Evolutionary conservation across 2,113 vertebrate genomes (phyloP), one percentile per base, ranked within the genome.

Genomic region (Percina caprodes): DNA sequence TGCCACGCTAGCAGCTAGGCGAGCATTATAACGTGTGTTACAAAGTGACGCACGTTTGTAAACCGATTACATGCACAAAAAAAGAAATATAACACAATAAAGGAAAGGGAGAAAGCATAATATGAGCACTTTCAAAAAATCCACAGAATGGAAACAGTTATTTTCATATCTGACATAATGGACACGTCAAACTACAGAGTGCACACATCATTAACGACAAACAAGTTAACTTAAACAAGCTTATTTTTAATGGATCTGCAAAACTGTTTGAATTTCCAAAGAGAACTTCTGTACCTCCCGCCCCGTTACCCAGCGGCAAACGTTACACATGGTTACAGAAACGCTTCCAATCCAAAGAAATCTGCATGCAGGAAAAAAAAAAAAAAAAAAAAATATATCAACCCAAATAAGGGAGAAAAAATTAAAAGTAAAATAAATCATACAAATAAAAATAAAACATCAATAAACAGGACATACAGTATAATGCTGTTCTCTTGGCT

Each of bases 241-340:
- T 95, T 93, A 92, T 93, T 94, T 95, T 96, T 96, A 95, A 96
- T 95, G 94, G 94, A 95, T 95, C 93, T 95, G 95, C 94, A 95
- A 96, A 96, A 95, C 86, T 91, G 93, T 94, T 93, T 94, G 94
- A 95, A 94, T 94, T 95, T 95, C 93, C 93, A 95, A 94, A 94
- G 93, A 94, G 91, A 94, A 94, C 88, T 88, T 88, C 77, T 90
- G 90, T 91, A 91, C 90, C 89, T 89, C 93, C 93, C 83, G 73
- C 92, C 92, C 93, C 91, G 89, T 92, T 88, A 91, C 91, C 89
- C 92, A 90, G 88, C 88, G 92, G 93, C 90, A 92, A 92, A 93
- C 86, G 83, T 91, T 91, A 92, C 89, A 93, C 89, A 91, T 93
- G 33, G 86, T 92, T 93, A 93, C 91, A 94, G 88, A 94, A 92